phyloP scores from a whole-genome alignment of 2,888 invertebrate genomes.

The Drosophila paracracens region DNA sequence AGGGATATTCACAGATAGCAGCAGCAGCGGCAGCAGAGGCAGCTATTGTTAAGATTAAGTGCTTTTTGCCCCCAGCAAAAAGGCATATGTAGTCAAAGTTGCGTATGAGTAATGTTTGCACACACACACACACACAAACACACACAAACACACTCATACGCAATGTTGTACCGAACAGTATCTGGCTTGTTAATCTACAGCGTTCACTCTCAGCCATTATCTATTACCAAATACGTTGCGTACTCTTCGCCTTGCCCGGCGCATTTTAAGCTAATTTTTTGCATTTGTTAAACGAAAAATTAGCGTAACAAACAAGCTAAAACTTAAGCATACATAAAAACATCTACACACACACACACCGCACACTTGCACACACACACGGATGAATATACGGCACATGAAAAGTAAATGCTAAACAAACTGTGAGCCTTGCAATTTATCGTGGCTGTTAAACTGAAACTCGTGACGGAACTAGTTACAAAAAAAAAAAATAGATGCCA shows the following conservation, averaged over 20 bases:
- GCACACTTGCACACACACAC: background rate
- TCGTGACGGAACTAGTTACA: constrained; percentile 59
- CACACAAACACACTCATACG: constrained; percentile 32
- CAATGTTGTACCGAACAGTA: constrained; percentile 15
- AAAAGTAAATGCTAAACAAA: constrained; percentile 49
- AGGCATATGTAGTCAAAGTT: constrained; percentile 3
- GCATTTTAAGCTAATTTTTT: constrained; percentile 34
- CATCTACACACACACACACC: constrained; percentile 16
- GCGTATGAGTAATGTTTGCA: constrained; percentile 58
- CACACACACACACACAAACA: constrained; percentile 21
- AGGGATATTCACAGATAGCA: constrained; percentile 19
- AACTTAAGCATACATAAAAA: constrained; percentile 22
- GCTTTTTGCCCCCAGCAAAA: constrained; percentile 23
- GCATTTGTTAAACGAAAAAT: constrained; percentile 51
- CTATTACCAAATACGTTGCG: constrained; percentile 26
- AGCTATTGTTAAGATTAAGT: constrained; percentile 52
- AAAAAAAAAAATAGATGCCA: constrained; percentile 14
- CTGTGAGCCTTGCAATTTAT: constrained; percentile 54
- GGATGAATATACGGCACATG: background rate
- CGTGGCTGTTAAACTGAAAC: constrained; percentile 68
- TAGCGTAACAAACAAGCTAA: constrained; percentile 52
- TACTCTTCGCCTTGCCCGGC: background rate
- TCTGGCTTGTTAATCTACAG: constrained; percentile 9
- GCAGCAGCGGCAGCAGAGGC: constrained; percentile 1
- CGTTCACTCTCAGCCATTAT: constrained; percentile 3